phyloP scores from a whole-genome alignment of 2,888 invertebrate species.

The Eristalis arbustorum region DNA sequence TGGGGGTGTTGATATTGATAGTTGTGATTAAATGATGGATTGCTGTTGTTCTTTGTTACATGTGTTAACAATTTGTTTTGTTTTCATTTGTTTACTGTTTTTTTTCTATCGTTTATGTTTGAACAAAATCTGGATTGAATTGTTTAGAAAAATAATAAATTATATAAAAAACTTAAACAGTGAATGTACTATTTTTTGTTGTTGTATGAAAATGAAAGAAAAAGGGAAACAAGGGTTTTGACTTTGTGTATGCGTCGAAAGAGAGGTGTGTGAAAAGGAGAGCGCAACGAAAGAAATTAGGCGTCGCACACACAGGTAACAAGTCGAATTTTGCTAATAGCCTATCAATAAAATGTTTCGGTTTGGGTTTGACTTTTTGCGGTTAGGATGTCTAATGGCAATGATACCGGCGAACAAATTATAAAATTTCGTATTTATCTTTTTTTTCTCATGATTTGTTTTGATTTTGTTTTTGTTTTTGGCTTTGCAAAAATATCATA shows the following conservation, averaged over 20 bases:
- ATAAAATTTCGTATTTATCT: background rate
- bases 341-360: background rate
- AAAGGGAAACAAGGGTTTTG: background rate
- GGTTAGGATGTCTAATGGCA: background rate
- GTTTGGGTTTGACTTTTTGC: background rate
- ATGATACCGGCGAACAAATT: conserved; percentile 17
- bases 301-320: background rate
- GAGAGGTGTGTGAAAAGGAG: background rate
- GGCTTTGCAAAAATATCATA: conserved; percentile 13
- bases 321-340: background rate
- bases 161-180: conserved; percentile 33
- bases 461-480: conserved; percentile 23
- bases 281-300: background rate
- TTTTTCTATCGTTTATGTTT: conserved; percentile 46
- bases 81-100: conserved; percentile 8
- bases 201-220: background rate
- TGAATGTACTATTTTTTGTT: conserved; percentile 1
- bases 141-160: conserved; percentile 47
- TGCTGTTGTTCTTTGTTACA: background rate
- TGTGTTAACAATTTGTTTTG: conserved; percentile 8
- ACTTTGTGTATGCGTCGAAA: background rate
- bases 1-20: conserved; percentile 6
- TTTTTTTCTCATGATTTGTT: conserved; percentile 21
- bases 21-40: background rate
- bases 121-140: conserved; percentile 65